Base-by-base conservation (phyloP, 2,113 vertebrate species). In the Tragelaphus strepsiceros region DNA sequence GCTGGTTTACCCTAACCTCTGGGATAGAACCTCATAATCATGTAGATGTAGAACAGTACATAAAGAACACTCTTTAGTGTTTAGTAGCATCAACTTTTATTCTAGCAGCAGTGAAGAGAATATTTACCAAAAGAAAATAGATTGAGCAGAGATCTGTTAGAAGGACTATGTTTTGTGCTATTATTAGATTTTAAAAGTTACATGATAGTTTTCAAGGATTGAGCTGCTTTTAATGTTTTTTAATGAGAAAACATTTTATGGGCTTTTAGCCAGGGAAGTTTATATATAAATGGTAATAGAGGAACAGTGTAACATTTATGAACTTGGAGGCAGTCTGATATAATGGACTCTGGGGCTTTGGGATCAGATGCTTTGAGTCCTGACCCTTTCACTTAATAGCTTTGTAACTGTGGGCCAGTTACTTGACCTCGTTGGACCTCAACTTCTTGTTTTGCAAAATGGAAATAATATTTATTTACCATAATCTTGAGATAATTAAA, bases 231-330 rank as follows among this genome's bases (percentile, higher is more conserved):
- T 94, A 84, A 90, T 71, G 56, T 39, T 94, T 58, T 95, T 82
- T 17, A 93, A 39, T 80, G 90, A 96, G 84, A 80, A 95, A 96
- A 92, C 30, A 54, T 61, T 95, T 88, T 90, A 53, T 58, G 67
- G 15, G 56, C 91, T 86, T 93, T 97, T 82, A 88, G 64, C 77
- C 28, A 81, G 93, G 85, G 14, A 85, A 91, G 90, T 95, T 83
- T 93, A 32, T 61, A 46, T 88, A 67, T 77, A 83, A 92, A 53
- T 87, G 56, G 22, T 91, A 86, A 84, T 86, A 28, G 13, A 93
- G 67, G 46, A 59, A n/a, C 35, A 51, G 15, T 46, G 32, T 94
- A 64, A 30, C 21, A 14, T 86, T 95, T 62, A 49, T 93, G 49
- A 93, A 82, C 49, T 94, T 88, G 35, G 56, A 67, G 35, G 30